Base-by-base conservation (phyloP, 2,113 vertebrate species). In the Percopsis transmontana region DNA sequence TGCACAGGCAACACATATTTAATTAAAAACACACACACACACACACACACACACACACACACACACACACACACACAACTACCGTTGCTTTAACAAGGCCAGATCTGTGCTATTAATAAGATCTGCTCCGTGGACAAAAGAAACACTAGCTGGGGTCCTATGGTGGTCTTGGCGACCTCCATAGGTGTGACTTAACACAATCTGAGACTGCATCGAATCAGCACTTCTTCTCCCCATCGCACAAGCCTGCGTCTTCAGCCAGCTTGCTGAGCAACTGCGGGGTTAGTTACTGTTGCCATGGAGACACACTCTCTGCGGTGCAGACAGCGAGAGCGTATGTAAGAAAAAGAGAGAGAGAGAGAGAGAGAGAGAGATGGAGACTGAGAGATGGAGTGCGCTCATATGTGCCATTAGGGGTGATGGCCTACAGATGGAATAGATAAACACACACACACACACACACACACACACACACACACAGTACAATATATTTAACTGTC, bases 231-330 rank as follows among this genome's bases (percentile, higher is more conserved):
- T 42, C 45, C 51, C 67, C 42, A 15, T 62, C 13, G 59, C 74
- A 68, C 42, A 63, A 71, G 61, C 71, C 77, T 58, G 85, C 81
- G 85, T 54, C 64, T 61, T 74, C 41, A 63, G 60, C 72, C 77
- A 74, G 77, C 75, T 83, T 81, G 79, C 85, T 77, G 87, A 81
- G 91, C 85, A 91, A 90, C 90, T 72, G 74, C 70, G 71, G 74
- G 73, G 77, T 79, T 87, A 83, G 86, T 75, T 87, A 84, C 85
- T 57, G 91, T 92, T 92, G 64, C 91, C 85, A 92, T 91, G 89
- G 92, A 84, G 80, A 91, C 69, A 14, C 38, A 66, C 59, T 80
- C 40, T 74, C 3, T 4, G 77, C 82, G 70, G 73, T 66, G 57
- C 53, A 10, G 74, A n/a, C 62, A 27, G 70, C 55, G 59, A 70